Base-by-base conservation (phyloP, 2,888 invertebrate genomes). In the Ormyrus pomaceus region DNA sequence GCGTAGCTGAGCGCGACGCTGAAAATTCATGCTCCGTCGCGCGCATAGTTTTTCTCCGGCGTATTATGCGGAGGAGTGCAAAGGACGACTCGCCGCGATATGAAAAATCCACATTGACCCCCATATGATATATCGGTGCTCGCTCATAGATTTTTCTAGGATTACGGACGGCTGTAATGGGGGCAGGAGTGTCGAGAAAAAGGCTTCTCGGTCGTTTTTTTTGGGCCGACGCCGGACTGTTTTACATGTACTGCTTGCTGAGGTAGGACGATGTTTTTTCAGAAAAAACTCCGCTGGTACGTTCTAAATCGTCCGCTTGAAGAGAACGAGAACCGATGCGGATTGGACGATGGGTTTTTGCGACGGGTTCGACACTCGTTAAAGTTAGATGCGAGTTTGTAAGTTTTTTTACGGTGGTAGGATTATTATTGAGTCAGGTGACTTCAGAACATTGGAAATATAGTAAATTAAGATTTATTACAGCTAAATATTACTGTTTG, bases 21-120 rank as follows among this genome's bases (percentile, higher is more conserved):
- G 66, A 74, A 77, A 73, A 65, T 79, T 74, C 68, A 71, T 76
- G 80, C 76, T 76, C 76, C 56, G 76, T 55, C 76, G 51, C 48
- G 71, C 55, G 13, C 75, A 66, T 50, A 51, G 56, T 69, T 61
- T 68, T 68, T 45, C 65, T 78, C 50, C 66, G 34, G 3, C 69
- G 58, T 48, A 4, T 34, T 4, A 50, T 34, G 13, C 66, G 65
- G 59, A 69, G 55, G 48, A 34, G 50, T 55, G 55, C 59, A 34
- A 75, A 79, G 74, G 70, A 79, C 74, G 74, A 78, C 45, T 65
- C 77, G 19, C 13, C 10, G 64, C 13, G 65, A 9, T 6, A 50
- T 50, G 56, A 69, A 56, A 55, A 72, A 61, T 69, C 19, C 46
- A 68, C 76, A 34, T 76, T 76, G 79, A 80, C 75, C 79, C 34